phyloP scores from a whole-genome alignment of 2,888 invertebrate genomes.

The Mylabris sibirica region DNA sequence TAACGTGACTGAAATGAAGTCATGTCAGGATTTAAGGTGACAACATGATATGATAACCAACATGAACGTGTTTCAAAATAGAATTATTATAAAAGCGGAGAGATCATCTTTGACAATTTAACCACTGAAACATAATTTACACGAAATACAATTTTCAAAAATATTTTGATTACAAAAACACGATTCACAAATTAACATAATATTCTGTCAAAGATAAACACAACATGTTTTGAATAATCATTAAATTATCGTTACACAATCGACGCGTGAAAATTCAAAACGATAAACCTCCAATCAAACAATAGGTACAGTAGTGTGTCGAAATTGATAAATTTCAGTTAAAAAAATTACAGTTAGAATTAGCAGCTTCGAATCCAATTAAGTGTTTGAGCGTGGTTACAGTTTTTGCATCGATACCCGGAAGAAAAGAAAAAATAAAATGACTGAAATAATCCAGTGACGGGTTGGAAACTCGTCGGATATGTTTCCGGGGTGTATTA shows the following conservation, averaged over 20 bases:
- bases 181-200: not conserved
- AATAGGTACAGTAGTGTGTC: too few species aligned
- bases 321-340: too few species aligned
- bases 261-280: not conserved
- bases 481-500: slow-evolving; percentile 76
- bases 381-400: slow-evolving; percentile 1
- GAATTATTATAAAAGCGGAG: not conserved
- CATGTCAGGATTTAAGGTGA: slow-evolving; percentile 12
- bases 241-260: slow-evolving; percentile 6
- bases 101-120: not conserved
- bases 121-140: not conserved
- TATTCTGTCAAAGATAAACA: not conserved
- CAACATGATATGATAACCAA: slow-evolving; percentile 12
- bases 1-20: slow-evolving; percentile 10
- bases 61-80: slow-evolving; percentile 1
- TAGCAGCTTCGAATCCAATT: not conserved
- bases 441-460: slow-evolving; percentile 21
- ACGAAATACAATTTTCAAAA: too few species aligned
- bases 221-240: not conserved
- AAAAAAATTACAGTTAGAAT: too few species aligned
- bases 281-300: not conserved
- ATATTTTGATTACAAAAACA: too few species aligned
- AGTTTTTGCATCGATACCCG: not conserved
- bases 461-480: slow-evolving; percentile 22
- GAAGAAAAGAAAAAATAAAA: not conserved